phyloP scores from a whole-genome alignment of 2,113 vertebrate genomes.

The Saguinus midas region DNA sequence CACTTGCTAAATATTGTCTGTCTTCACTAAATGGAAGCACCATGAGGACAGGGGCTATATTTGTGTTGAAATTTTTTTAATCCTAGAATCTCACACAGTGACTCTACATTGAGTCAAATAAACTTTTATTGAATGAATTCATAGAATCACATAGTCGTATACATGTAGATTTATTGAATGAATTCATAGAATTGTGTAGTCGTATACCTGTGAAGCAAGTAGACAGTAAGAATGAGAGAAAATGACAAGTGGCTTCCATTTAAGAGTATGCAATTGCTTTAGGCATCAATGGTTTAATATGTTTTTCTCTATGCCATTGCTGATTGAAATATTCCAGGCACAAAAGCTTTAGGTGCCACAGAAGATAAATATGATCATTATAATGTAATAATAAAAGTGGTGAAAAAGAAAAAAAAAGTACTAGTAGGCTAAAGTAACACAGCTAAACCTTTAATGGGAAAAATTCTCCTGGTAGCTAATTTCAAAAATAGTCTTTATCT shows the following conservation, averaged over 20 bases:
- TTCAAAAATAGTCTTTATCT: constrained; percentile 64
- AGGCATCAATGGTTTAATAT: background rate
- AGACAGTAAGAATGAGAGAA: background rate
- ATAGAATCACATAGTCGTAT: too few relatives aligned
- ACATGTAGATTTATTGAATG: background rate
- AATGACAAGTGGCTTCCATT: background rate
- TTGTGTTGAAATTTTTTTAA: background rate
- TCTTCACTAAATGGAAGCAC: background rate
- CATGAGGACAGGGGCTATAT: background rate
- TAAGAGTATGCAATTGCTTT: background rate
- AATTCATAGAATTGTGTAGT: background rate
- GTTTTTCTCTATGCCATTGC: background rate
- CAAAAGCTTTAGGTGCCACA: constrained; percentile 29
- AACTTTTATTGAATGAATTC: background rate
- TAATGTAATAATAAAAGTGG: background rate
- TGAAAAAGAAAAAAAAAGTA: background rate
- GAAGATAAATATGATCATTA: constrained; percentile 52
- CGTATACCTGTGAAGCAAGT: background rate
- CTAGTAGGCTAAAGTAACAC: background rate
- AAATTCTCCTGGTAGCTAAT: constrained; percentile 34
- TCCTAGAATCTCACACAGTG: background rate
- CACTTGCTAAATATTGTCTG: background rate
- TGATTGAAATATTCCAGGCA: constrained; percentile 30
- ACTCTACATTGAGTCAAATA: background rate
- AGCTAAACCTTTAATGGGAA: background rate